A percentile compares a stretch with the other conserved stretches of the same genome.
Evolutionary conservation across 1,140 invertebrate species (phyloP).

Genomic region (Aporrectodea caliginosa): DNA sequence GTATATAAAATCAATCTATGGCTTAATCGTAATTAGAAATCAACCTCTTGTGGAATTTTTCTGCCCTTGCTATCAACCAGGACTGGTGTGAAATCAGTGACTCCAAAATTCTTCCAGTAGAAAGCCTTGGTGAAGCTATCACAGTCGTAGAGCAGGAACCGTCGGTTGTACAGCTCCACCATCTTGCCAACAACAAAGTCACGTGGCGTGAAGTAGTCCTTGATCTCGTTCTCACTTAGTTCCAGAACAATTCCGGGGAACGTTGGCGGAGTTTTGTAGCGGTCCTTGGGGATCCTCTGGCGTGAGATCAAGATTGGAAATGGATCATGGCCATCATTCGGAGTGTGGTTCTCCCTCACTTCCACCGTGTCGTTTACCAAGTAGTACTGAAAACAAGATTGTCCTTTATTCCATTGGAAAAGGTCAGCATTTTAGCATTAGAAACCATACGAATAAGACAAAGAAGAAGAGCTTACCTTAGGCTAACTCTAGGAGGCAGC

Average conservation of each 20-base stretch:
- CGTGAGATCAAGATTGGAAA: slow-evolving; percentile 69
- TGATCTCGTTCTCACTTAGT: slow-evolving; percentile 54
- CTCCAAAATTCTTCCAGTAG: slow-evolving; percentile 63
- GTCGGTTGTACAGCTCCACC: slow-evolving; percentile 71
- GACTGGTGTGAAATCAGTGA: slow-evolving; percentile 46
- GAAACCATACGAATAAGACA: too few relatives aligned
- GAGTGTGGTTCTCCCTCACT: slow-evolving; percentile 67
- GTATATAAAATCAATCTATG: too few relatives aligned
- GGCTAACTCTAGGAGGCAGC: too few relatives aligned
- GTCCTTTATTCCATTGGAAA: too few relatives aligned
- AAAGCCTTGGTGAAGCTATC: slow-evolving; percentile 71
- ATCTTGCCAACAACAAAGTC: slow-evolving; percentile 71
- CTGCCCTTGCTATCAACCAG: slow-evolving; percentile 25
- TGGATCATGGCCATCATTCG: slow-evolving; percentile 70
- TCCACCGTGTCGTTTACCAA: slow-evolving; percentile 74
- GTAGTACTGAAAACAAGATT: slow-evolving; percentile 72
- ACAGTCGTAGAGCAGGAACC: slow-evolving; percentile 70
- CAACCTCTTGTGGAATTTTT: not conserved
- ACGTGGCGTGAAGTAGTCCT: slow-evolving; percentile 66
- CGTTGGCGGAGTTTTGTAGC: slow-evolving; percentile 63
- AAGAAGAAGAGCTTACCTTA: too few relatives aligned
- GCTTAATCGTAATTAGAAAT: too few relatives aligned
- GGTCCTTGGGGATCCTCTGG: slow-evolving; percentile 69
- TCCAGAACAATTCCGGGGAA: slow-evolving; percentile 56
- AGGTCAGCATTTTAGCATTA: too few relatives aligned